Base-by-base conservation (phyloP, 2,888 invertebrate genomes). In the Lysandra bellargus region DNA sequence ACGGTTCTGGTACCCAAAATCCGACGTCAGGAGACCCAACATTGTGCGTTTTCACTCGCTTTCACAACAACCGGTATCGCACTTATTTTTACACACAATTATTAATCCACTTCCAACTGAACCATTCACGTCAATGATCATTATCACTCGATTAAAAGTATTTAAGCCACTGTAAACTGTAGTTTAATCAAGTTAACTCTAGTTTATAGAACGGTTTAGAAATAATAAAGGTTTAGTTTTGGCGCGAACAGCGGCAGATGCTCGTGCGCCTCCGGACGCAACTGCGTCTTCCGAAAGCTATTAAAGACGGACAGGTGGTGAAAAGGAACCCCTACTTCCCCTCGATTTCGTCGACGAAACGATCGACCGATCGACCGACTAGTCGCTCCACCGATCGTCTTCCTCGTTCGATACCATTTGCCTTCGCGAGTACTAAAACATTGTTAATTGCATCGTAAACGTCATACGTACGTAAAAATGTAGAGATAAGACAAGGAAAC, bases 291-390 rank as follows among this genome's bases (percentile, higher is more conserved):
- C 93, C 93, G 90, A 91, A 88, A 91, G 88, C 90, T 88, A 91
- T 92, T 92, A 92, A 89, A 85, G 84, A 86, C 82, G 84, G 92
- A 91, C 92, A 94, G 93, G 93, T 93, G 93, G 91, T 91, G 92
- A 92, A 92, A 91, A 90, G 88, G 89, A 91, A 87, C 85, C 87
- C 89, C 89, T 87, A 89, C 90, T 92, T 91, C 91, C 93, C 92
- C 90, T 91, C 87, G 86, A 85, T 85, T 83, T 80, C 79, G 76
- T 81, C 79, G 72, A 80, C 84, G 74, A 79, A 80, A 82, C 82
- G 79, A 79, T 80, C 86, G 85, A 86, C 86, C 84, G 83, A 84
- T 86, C 82, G 83, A 79, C 78, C 83, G 86, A 88, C 85, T 82
- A 81, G 83, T 88, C 84, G 83, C 61, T 40, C 74, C 73, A 81